These are phyloP conservation scores for Halcyon senegalensis DNA, from an alignment of 2,113 vertebrate species.

Conservation along the genomic window DNA sequence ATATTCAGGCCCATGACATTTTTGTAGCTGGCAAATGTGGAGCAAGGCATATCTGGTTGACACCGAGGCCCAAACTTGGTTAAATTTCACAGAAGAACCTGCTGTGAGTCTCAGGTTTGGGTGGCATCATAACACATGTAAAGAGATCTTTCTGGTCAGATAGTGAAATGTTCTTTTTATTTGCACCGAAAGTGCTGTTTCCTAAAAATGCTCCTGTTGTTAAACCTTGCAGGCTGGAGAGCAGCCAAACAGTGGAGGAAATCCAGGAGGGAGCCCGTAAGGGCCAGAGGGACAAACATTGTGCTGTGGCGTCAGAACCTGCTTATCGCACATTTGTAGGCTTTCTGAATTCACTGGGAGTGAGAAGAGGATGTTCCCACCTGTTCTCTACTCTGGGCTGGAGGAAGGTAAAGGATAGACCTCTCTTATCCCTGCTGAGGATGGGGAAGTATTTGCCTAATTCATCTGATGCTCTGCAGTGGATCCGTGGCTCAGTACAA, in stretches of 20 bases:
- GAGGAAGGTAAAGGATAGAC: neutral
- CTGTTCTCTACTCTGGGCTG: neutral
- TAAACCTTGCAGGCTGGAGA: neutral
- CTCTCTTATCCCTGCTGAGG: neutral
- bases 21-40: conserved; percentile 52
- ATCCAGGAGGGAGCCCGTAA: neutral
- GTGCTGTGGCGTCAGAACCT: neutral
- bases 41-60: neutral
- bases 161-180: neutral
- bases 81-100: neutral
- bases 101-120: neutral
- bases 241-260: neutral
- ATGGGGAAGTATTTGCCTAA: neutral
- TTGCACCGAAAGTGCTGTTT: neutral
- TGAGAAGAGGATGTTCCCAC: neutral
- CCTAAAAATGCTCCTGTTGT: neutral
- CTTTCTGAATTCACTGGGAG: neutral
- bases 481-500: neutral
- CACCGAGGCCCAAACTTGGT: neutral
- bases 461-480: neutral
- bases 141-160: neutral
- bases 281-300: neutral
- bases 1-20: conserved; percentile 8
- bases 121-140: neutral
- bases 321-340: rapidly evolving